Base-by-base conservation (phyloP, 2,888 invertebrate genomes). In the Steromphala cineraria region DNA sequence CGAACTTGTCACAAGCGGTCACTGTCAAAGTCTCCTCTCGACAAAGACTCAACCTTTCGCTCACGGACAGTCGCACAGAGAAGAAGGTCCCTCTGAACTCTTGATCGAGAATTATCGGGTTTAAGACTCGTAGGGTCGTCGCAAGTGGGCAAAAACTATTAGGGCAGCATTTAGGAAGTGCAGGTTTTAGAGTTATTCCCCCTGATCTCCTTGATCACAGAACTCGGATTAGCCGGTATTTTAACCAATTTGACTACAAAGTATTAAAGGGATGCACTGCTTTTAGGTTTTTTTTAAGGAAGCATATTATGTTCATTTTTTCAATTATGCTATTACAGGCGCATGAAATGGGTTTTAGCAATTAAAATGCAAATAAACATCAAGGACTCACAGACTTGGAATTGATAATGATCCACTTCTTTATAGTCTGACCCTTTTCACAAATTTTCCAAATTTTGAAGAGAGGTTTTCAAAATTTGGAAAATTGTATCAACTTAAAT, bases 1-100 rank as follows among this genome's bases (percentile, higher is more conserved):
- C 71, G 40, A 31, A 31, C 31, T 40, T 71, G 71, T 71, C 71
- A 71, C 71, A 71, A 36, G 28, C 19, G 36, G 71, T 71, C 71
- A 15, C 40, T 19, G 71, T 71, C 71, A 71, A 17, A 36, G 36
- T 19, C 31, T 17, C 36, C n/a, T 4, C 19, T 36, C 40, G 17
- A 71, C 31, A 36, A 71, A 36, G 71, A n/a, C 40, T 4, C 71
- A 5, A 19, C 71, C 31, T 36, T 19, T 24, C 56, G 19, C 24
- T 56, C 46, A 46, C 46, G 46, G 46, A 46, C 46, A 46, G 46
- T 46, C 46, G 46, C 46, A 10, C 46, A 46, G 46, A 46, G 46
- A 46, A 46, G 13, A 5, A 13, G 10, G 8, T 10, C 10, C 46
- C 46, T 46, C 46, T 46, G 46, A 46, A 46, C 46, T 46, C 31